Evolutionary conservation across 2,797 vertebrate genomes (phyloP), one percentile per base, ranked within the genome.

Genomic region (Anguilla megastoma): DNA sequence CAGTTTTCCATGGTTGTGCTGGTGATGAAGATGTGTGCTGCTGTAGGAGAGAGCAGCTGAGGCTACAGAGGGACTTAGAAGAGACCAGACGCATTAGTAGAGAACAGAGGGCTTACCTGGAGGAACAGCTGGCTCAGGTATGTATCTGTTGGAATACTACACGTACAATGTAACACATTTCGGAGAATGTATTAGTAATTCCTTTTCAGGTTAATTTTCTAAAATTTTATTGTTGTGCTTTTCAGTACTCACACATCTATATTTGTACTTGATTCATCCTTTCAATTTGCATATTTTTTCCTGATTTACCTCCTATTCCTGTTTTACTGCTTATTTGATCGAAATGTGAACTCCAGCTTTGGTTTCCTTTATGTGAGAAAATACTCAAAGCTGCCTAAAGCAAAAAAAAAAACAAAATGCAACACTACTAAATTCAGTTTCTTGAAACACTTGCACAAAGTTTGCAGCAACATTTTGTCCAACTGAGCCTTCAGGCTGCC

Each of bases 41-140:
- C 66, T n/a, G 85, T 18, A 86, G 85, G 45, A 9, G 33, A 41
- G 33, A 69, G 58, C 36, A 86, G 60, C 30, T 45, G 21, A 66
- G 60, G 33, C 41, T 86, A 30, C 85, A 86, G 85, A 86, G 60
- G 33, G 58, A 69, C n/a, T 33, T 86, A 6, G 85, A 86, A 69
- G 85, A 86, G 41, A 56, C 85, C 12, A 66, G 58, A 56, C 85
- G 36, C 6, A 14, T 69, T 16, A 48, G 41, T 48, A 86, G 24
- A 36, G 85, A 86, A 21, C 60, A 86, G 21, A 66, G 36, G 58
- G 3, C n/a, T 63, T 1, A 21, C 9, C 36, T 86, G 58, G 85
- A 86, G n/a, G 58, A 86, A 24, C 85, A 86, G 24, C 85, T 86
- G 60, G 85, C 85, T 66, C 58, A 86, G 85, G 85, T 86, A 85